Evolutionary conservation across 1,140 invertebrate genomes (phyloP).

Genomic region (Diorhabda elongata): DNA sequence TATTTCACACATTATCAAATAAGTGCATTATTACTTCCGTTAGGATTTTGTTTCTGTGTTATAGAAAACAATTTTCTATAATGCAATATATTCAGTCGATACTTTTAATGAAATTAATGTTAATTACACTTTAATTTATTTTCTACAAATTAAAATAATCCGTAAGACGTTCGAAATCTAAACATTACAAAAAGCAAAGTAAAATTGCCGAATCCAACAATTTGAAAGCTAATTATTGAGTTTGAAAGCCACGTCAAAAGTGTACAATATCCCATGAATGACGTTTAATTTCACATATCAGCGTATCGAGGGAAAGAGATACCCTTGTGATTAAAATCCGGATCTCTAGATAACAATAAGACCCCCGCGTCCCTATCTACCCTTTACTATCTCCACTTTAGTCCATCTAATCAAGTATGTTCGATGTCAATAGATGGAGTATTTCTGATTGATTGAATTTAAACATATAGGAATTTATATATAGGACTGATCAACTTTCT

Average conservation of each 20-base stretch:
- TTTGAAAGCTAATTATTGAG: conserved; percentile 3
- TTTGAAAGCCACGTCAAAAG: conserved; percentile 10
- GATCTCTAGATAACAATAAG: conserved; percentile 26
- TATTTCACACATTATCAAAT: background rate
- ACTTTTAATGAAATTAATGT: no score
- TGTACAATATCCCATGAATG: conserved; percentile 38
- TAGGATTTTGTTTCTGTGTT: no score
- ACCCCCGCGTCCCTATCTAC: conserved; percentile 26
- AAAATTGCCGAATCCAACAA: background rate
- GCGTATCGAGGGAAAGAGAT: conserved; percentile 27
- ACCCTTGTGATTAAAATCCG: conserved; percentile 36
- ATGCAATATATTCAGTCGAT: no score
- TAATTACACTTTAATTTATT: no score
- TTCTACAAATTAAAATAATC: no score
- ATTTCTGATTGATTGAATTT: conserved; percentile 38
- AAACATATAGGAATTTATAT: conserved; percentile 6
- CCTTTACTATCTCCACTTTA: conserved; percentile 15
- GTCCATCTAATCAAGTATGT: conserved; percentile 36
- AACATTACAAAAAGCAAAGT: background rate
- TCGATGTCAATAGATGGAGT: conserved; percentile 35
- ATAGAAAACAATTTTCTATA: no score
- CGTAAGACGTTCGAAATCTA: background rate
- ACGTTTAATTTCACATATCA: conserved; percentile 40
- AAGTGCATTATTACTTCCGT: background rate
- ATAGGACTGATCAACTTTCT: no score